phyloP scores from a whole-genome alignment of 2,113 vertebrate species.

The Rhadina sibilatrix region DNA sequence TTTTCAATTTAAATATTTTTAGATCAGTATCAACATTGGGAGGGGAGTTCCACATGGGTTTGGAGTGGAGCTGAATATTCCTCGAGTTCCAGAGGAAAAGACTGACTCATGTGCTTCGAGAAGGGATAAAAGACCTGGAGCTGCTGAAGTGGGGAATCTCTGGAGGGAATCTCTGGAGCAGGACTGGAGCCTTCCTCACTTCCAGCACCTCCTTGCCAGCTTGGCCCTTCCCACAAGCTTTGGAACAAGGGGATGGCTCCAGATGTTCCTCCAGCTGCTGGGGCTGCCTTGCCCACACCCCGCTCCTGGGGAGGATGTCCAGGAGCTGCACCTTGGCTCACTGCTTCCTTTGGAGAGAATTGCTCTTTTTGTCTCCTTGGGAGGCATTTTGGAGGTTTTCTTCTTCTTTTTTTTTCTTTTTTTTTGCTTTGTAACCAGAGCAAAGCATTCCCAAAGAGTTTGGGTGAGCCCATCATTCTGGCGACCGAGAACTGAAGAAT shows the following conservation, averaged over 20 bases:
- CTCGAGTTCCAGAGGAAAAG: background rate
- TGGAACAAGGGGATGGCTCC: fast-evolving
- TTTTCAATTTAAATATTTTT: background rate
- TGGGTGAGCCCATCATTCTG: background rate
- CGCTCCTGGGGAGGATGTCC: background rate
- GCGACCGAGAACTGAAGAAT: fast-evolving
- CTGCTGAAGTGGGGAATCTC: background rate
- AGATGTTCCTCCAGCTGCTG: background rate
- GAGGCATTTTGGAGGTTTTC: background rate
- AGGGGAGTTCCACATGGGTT: background rate
- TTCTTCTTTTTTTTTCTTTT: background rate
- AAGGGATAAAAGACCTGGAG: background rate
- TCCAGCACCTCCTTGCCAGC: background rate
- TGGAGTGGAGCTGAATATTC: background rate
- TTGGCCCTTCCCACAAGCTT: fast-evolving
- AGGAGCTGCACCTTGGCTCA: background rate
- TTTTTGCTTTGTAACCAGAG: background rate
- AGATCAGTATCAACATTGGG: background rate
- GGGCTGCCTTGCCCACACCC: background rate
- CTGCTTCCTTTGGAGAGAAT: fast-evolving
- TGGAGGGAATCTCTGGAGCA: background rate
- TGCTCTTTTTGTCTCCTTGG: background rate
- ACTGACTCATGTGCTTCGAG: background rate
- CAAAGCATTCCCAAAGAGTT: background rate
- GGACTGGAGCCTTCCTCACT: background rate